Evolutionary conservation across 1,140 invertebrate species (phyloP), one percentile per base, ranked within the genome.

Genomic region (Drosophila lacertosa): DNA sequence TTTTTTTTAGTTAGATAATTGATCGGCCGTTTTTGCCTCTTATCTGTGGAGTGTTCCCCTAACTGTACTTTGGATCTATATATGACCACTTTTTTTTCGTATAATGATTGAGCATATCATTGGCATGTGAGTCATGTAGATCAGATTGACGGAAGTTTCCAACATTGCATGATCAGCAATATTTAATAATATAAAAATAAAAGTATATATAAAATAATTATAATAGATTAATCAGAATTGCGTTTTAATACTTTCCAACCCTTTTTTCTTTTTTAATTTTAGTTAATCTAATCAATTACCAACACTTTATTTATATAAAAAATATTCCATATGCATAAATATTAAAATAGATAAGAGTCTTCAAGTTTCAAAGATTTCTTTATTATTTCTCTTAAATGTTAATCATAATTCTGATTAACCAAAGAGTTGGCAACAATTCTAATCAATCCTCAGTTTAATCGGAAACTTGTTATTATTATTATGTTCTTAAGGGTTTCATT

Each of bases 1-100:
- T 11, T 16, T 40, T 29, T 13, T 50, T 29, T 22, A 40, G 26
- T 58, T 62, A 55, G 29, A 65, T 68, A 44, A 26, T 55, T 47
- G 32, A 55, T 40, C 20, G 48, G n/a, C 26, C 13, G 40, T 4
- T 20, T 24, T 20, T 24, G 32, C 29, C 9, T 9, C 59, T 58
- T 66, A 66, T 58, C 42, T 42, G 22, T 66, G 24, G 32, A 29
- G 32, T 50, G 24, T 15, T 3, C 35, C 53, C 35, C 35, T 24
- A 10, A 13, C 10, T 29, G 35, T 3, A 47, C 33, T 39, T 62
- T 63, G 37, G 1, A n/a, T 13, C 5, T 20, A 18, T 42, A 9
- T 18, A 18, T 3, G 15, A 42, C 0, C 9, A 18, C 3, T 42
- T 18, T 18, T 42, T 20, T 16, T 9, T 33, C 3, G 4, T 4